phyloP scores from a whole-genome alignment of 2,888 invertebrate species.

The Lasioglossum figueresi region DNA sequence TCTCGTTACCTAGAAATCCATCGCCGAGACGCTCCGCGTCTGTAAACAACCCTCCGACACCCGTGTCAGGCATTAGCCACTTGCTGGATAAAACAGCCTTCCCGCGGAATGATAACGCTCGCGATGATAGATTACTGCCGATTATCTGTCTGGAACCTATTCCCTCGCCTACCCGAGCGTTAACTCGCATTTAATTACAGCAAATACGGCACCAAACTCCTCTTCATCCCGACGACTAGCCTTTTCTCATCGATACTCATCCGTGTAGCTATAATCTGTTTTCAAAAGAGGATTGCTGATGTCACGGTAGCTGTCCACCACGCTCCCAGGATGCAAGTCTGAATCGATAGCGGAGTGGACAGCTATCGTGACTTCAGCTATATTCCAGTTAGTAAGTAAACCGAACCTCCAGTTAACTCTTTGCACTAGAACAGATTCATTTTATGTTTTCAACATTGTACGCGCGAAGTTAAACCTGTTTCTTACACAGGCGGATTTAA shows the following conservation, averaged over 20 bases:
- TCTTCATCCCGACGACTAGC: not conserved
- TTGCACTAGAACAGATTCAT: too few relatives aligned
- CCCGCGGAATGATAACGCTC: conserved; percentile 21
- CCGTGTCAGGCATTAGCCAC: conserved; percentile 64
- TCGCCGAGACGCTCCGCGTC: conserved; percentile 30
- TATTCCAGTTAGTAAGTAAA: not conserved
- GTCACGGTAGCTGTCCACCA: not conserved
- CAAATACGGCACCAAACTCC: not conserved
- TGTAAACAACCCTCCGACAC: conserved; percentile 34
- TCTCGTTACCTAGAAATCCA: conserved; percentile 60
- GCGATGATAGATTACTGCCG: conserved; percentile 11
- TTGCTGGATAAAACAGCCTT: conserved; percentile 25
- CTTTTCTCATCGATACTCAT: not conserved
- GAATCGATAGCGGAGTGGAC: not conserved
- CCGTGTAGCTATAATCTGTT: not conserved
- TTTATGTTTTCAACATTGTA: not conserved
- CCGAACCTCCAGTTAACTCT: too few relatives aligned
- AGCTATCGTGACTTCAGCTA: not conserved
- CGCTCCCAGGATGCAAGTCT: not conserved
- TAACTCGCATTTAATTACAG: not conserved
- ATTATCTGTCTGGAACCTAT: conserved; percentile 9
- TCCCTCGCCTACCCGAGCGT: not conserved
- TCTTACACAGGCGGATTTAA: not conserved
- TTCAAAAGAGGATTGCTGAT: not conserved
- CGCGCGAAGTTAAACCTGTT: not conserved